Base-by-base conservation (phyloP, 2,113 vertebrate genomes). In the Gnathonemus longibarbis region DNA sequence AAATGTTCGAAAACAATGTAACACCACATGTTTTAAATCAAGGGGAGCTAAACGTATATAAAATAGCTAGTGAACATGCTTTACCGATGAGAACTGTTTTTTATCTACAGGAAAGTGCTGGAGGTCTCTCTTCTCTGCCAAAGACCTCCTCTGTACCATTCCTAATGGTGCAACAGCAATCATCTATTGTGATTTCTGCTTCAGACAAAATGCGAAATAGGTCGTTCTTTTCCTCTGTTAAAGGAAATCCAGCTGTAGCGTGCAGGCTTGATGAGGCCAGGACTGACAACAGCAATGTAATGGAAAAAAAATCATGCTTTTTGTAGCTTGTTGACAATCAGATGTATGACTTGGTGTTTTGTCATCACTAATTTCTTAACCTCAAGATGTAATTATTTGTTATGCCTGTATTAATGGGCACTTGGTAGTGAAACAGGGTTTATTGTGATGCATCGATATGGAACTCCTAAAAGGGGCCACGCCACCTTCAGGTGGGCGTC, bases 291-390 rank as follows among this genome's bases (percentile, higher is more conserved):
- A 21, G 27, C 49, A 89, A 48, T n/a, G 83, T 48, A 11, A 50
- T 27, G 85, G 3, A 4, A 19, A 52, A 85, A 31, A 31, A 10
- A 31, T 9, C 84, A 62, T 42, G 13, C 46, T 86, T 56, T 48
- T 35, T 52, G 45, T 62, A 86, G 45, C 84, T 45, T 86, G 21
- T 48, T 52, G 89, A 89, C 83, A 87, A 87, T 90, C 89, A 90
- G 39, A 70, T 89, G 24, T 49, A 8, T 89, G 46, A 52, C 49
- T 85, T n/a, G 42, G 17, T n/a, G 83, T 48, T 49, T 84, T 31
- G 1, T 52, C 50, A 27, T 87, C 49, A n/a, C 8, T 86, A 56
- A 19, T 48, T 56, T 27, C 45, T 52, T 62, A 24, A n/a, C 53
- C 46, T 87, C n/a, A 9, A 56, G 19, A n/a, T 84, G 74, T 89